Percentiles rank a stretch among this genome's conserved stretches.
Evolutionary conservation across 1,140 invertebrate genomes (phyloP).

Genomic region (Himalopsyche phryganea): DNA sequence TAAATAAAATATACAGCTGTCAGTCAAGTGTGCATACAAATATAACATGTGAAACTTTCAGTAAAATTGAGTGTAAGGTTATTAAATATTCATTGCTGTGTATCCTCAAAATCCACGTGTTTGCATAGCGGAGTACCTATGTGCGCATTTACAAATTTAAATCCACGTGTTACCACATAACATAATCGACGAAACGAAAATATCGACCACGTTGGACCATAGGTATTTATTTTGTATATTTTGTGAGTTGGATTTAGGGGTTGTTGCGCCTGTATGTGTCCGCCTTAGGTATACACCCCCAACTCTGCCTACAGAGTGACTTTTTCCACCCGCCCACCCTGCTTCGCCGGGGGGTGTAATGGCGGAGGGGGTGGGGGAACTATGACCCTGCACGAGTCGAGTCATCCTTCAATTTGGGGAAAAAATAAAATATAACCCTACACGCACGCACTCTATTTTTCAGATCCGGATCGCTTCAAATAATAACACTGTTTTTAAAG

Average conservation of each 20-base stretch:
- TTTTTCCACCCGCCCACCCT: conserved; percentile 6
- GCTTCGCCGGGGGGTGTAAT: neutral
- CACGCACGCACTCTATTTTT: conserved; percentile 8
- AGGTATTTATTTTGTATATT: too few relatives aligned
- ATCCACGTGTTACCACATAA: too few relatives aligned
- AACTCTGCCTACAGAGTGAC: conserved; percentile 7
- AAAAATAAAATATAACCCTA: conserved; percentile 5
- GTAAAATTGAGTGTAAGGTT: neutral
- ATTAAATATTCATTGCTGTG: too few relatives aligned
- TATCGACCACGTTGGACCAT: too few relatives aligned
- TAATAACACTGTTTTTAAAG: too few relatives aligned
- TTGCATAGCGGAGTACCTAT: too few relatives aligned
- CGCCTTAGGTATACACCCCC: conserved; percentile 9
- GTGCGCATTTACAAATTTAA: too few relatives aligned
- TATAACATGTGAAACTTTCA: conserved; percentile 10
- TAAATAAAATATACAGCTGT: too few relatives aligned
- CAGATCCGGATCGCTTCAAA: neutral
- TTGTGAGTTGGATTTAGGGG: too few relatives aligned
- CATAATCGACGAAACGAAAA: too few relatives aligned
- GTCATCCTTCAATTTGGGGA: conserved; percentile 29
- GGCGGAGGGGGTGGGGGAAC: conserved; percentile 17
- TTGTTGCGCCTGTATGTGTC: neutral
- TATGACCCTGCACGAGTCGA: conserved; percentile 21
- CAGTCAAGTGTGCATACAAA: too few relatives aligned
- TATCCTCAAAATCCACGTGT: too few relatives aligned